A percentile compares a stretch with the other conserved stretches of the same genome.
Evolutionary conservation across 2,888 invertebrate species (phyloP).

Genomic region (Drosophila helvetica): DNA sequence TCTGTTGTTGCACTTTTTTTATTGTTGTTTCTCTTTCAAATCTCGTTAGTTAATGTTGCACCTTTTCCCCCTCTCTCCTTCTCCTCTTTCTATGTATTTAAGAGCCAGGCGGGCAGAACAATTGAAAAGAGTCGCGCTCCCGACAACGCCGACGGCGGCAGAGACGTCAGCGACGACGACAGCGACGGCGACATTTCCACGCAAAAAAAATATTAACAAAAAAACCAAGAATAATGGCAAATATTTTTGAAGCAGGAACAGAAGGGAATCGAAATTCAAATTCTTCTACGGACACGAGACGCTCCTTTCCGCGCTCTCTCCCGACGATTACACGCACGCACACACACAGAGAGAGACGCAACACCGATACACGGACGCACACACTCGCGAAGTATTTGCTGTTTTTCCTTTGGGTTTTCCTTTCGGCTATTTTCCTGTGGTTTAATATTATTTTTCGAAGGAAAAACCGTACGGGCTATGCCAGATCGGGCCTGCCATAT

Average conservation of each 20-base stretch:
- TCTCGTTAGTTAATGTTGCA: conserved; percentile 28
- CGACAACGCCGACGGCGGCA: conserved; percentile 68
- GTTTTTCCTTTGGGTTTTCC: neutral
- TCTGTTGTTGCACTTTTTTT: neutral
- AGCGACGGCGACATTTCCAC: conserved; percentile 50
- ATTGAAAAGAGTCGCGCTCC: conserved; percentile 56
- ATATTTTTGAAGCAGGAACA: neutral
- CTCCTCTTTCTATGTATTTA: conserved; percentile 63
- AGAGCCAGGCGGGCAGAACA: conserved; percentile 79
- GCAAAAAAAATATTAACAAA: neutral
- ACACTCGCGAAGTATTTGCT: neutral
- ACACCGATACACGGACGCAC: neutral
- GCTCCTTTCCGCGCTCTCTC: conserved; percentile 4
- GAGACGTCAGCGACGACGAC: conserved; percentile 58
- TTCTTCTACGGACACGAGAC: neutral
- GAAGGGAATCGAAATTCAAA: neutral
- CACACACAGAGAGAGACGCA: neutral
- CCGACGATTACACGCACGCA: neutral
- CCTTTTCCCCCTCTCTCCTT: conserved; percentile 9
- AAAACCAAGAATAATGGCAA: neutral
- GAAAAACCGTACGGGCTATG: neutral
- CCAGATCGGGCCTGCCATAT: neutral
- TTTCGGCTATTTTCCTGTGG: neutral
- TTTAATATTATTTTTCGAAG: neutral
- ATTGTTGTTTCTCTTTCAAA: conserved; percentile 1